Conservation (phyloP, 2,113 vertebrate genomes). For the Camelus bactrianus region DNA sequence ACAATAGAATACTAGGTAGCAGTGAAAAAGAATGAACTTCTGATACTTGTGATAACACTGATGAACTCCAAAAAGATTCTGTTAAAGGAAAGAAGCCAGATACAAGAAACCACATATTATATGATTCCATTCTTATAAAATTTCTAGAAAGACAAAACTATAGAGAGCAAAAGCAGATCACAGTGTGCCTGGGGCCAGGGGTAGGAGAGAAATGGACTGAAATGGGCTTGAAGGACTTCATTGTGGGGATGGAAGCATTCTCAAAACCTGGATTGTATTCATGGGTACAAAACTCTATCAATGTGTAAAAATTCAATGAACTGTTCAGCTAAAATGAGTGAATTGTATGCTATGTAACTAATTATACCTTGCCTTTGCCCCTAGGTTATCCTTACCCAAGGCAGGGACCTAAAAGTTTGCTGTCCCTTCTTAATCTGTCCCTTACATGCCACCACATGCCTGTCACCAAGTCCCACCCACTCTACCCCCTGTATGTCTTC, state of each 20-base stretch:
- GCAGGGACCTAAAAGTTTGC: not conserved
- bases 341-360: not conserved
- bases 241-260: not conserved
- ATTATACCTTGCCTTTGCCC: not conserved
- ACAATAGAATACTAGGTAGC: not conserved
- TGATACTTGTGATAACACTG: not conserved
- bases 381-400: not conserved
- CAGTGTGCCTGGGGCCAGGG: not conserved
- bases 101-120: not conserved
- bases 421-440: not conserved
- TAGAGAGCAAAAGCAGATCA: not conserved
- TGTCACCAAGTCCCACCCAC: not conserved
- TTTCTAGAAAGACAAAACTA: conserved; percentile 20
- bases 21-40: not conserved
- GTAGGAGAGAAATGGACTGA: not conserved
- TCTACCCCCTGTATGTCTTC: not conserved
- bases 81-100: not conserved
- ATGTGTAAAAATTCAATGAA: not conserved
- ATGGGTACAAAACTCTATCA: not conserved
- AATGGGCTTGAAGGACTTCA: not conserved
- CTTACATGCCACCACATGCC: not conserved
- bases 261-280: not conserved
- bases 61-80: not conserved
- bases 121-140: not conserved
- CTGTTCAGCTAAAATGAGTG: not conserved